Evolutionary conservation across 2,113 vertebrate genomes (phyloP).

Genomic region (Tenrec ecaudatus): DNA sequence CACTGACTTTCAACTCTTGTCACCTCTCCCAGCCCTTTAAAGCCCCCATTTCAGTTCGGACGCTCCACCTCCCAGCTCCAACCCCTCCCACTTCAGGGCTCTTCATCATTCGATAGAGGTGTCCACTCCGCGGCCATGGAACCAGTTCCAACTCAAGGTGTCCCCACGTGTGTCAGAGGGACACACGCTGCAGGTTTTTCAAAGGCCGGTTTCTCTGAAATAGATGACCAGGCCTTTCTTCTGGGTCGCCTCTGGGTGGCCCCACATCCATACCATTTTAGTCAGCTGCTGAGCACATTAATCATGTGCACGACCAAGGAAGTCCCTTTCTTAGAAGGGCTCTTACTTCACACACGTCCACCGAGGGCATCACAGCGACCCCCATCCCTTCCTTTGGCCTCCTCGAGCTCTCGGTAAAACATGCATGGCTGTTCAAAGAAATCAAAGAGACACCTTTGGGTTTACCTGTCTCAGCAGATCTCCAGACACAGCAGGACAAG

Average conservation of each 20-base stretch:
- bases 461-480: background rate
- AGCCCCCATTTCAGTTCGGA: background rate
- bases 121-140: background rate
- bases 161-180: background rate
- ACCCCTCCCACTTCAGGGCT: background rate
- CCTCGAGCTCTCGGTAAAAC: background rate
- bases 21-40: background rate
- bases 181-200: background rate
- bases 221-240: background rate
- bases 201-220: background rate
- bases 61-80: background rate
- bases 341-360: background rate
- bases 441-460: background rate
- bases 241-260: background rate
- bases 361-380: background rate
- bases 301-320: background rate
- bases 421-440: background rate
- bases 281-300: background rate
- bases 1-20: accelerated
- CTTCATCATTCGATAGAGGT: background rate
- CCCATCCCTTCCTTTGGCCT: no score
- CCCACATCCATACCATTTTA: background rate
- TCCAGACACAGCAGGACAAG: background rate
- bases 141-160: background rate
- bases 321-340: background rate